phyloP scores from a whole-genome alignment of 1,140 invertebrate genomes.

The Calliopsis andreniformis region DNA sequence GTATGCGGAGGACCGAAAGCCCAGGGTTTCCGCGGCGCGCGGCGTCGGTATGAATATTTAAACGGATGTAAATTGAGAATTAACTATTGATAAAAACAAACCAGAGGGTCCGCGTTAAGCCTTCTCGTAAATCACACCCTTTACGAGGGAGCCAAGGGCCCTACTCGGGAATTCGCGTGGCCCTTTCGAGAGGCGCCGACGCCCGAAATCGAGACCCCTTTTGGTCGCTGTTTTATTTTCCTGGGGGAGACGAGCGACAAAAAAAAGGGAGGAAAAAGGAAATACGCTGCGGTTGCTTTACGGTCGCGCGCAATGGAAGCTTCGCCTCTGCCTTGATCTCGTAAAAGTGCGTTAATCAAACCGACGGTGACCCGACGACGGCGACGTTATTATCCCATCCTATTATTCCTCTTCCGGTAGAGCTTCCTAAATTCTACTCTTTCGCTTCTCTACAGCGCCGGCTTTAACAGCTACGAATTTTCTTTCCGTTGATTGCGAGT shows the following conservation, averaged over 20 bases:
- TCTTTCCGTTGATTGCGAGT: too few relatives aligned
- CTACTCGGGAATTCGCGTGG: not conserved
- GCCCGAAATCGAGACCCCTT: conserved; percentile 2
- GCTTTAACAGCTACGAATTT: too few relatives aligned
- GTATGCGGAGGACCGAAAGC: conserved; percentile 65
- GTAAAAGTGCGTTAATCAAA: conserved; percentile 18
- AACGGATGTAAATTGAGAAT: conserved; percentile 73
- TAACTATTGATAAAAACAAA: conserved; percentile 76
- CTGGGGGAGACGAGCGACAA: not conserved
- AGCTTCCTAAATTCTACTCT: too few relatives aligned
- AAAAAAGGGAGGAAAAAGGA: not conserved
- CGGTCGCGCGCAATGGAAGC: not conserved
- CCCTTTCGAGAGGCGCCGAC: not conserved
- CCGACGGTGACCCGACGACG: too few relatives aligned
- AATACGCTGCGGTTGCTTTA: not conserved
- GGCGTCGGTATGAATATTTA: conserved; percentile 70
- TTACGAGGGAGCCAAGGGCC: not conserved
- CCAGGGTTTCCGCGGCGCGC: conserved; percentile 56
- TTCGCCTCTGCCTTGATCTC: not conserved
- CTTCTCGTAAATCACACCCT: conserved; percentile 65
- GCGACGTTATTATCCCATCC: not conserved
- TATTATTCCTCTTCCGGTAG: not conserved
- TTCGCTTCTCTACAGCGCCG: too few relatives aligned
- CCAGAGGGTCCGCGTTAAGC: conserved; percentile 63
- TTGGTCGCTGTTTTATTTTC: not conserved